Evolutionary conservation across 2,113 vertebrate genomes (phyloP), one percentile per base, ranked within the genome.

Genomic region (Upupa epops): DNA sequence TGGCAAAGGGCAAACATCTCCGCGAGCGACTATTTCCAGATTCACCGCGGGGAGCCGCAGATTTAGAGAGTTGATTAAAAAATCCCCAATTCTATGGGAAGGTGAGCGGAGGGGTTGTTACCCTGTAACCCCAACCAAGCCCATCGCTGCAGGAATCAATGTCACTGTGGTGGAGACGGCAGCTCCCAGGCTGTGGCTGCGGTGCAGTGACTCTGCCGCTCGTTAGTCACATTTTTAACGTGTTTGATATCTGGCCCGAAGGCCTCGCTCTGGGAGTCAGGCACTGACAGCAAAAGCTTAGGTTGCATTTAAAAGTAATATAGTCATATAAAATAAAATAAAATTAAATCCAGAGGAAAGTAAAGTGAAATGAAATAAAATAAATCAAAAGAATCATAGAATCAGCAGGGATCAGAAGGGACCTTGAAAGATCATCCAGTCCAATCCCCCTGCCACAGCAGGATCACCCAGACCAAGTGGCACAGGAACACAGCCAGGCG

Each of bases 51-150:
- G 83, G 83, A 83, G 90, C 1, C 75, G 66, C 88, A 86, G 90
- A 92, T 94, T 96, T 86, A 94, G 63, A 86, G 92, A 65, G 83
- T 52, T 3, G 77, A 86, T 90, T 63, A 88, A 95, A 94, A 83
- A 2, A 42, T 11, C n/a, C n/a, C n/a, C 40, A 15, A 15, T 42
- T 15, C 59, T 83, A 71, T 71, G 77, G 74, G 88, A 90, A 94
- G 93, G 93, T 93, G 84, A 94, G 90, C 32, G 37, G 88, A 92
- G 92, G 61, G 86, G 90, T 90, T 54, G 52, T 77, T 92, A 46
- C 46, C 55, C 34, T 37, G 52, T 29, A 54, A 90, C 78, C 21
- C 18, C 37, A 8, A 76, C 28, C 10, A 69, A 80, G 65, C 51
- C 14, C 49, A 59, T 58, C 80, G 51, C 52, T 83, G 52, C 28